Percentiles rank a stretch among this genome's conserved stretches.
Evolutionary conservation across 2,113 vertebrate genomes (phyloP).

Genomic region (Saccopteryx bilineata): DNA sequence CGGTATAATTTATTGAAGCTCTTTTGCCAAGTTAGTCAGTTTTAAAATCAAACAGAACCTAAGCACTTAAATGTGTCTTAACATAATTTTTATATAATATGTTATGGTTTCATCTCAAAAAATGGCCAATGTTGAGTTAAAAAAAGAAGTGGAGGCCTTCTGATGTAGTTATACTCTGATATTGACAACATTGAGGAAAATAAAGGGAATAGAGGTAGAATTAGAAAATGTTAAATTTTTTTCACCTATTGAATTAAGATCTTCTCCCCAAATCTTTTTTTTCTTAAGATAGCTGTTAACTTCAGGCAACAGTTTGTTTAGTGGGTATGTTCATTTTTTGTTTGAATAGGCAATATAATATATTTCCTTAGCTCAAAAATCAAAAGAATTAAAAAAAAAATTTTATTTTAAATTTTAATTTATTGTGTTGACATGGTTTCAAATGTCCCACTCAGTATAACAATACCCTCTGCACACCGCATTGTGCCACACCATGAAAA

Average conservation of each 20-base stretch:
- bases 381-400: not conserved
- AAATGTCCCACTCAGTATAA: too few relatives aligned
- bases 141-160: not conserved
- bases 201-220: not conserved
- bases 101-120: not conserved
- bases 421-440: too few relatives aligned
- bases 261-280: not conserved
- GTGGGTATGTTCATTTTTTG: not conserved
- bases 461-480: too few relatives aligned
- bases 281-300: slow-evolving; percentile 35
- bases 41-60: slow-evolving; percentile 18
- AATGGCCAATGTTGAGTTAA: not conserved
- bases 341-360: not conserved
- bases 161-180: not conserved
- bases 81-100: slow-evolving; percentile 34
- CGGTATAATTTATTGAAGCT: not conserved
- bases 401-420: too few relatives aligned
- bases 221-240: not conserved
- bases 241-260: not conserved
- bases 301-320: not conserved
- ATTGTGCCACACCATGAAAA: not conserved
- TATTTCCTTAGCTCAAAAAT: slow-evolving; percentile 45
- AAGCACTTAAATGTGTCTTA: not conserved
- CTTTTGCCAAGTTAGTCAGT: slow-evolving; percentile 7
- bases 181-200: not conserved